Conservation (phyloP, 30 jellyfish, hydroid and myxozoan genomes). For the Sanderia malayensis region DNA sequence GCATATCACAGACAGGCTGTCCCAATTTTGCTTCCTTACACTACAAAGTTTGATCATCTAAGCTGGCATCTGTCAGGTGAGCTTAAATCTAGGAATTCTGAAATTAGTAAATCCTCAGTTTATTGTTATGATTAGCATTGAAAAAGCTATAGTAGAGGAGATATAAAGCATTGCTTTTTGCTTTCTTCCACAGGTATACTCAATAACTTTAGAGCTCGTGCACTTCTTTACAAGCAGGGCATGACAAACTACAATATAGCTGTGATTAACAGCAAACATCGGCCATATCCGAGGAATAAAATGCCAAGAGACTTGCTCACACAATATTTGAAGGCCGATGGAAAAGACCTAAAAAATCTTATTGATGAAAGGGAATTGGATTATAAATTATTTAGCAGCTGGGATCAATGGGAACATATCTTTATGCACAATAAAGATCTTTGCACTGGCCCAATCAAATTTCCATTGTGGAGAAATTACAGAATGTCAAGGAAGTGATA, state of each 20-base stretch:
- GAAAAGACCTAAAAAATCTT: conserved; percentile 13
- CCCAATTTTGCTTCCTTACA: conserved; percentile 16
- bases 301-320: conserved; percentile 37
- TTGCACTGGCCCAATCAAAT: conserved; percentile 58
- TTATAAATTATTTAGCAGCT: conserved; percentile 14
- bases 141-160: too few species aligned
- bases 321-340: conserved; percentile 45
- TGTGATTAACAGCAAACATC: conserved; percentile 42
- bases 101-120: too few species aligned
- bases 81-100: too few species aligned
- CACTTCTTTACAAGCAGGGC: conserved; percentile 44
- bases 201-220: conserved; percentile 51
- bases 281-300: conserved; percentile 50
- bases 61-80: conserved; percentile 19
- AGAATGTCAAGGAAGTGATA: not conserved
- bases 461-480: conserved; percentile 42
- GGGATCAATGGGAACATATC: conserved; percentile 46
- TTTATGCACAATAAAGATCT: conserved; percentile 43
- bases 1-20: conserved; percentile 20
- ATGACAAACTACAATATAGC: conserved; percentile 41
- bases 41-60: not conserved
- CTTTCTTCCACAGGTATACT: conserved; percentile 59
- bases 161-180: too few species aligned
- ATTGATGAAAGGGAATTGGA: conserved; percentile 51
- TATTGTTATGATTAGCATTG: too few species aligned